These are phyloP conservation scores for Aulostomus chinensis DNA, from an alignment of 2,797 vertebrate genomes.

Conservation along the genomic window DNA sequence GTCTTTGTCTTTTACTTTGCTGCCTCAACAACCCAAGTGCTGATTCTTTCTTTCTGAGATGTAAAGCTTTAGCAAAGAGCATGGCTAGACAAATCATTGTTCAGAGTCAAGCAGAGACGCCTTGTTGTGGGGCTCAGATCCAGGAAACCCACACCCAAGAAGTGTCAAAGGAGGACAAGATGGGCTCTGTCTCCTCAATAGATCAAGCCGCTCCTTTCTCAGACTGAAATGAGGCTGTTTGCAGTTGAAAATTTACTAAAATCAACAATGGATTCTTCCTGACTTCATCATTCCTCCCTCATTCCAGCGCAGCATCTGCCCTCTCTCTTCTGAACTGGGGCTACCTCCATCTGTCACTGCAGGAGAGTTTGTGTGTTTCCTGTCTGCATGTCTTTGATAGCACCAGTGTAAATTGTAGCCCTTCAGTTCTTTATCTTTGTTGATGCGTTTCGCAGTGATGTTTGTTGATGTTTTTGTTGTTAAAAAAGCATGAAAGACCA, in stretches of 20 bases:
- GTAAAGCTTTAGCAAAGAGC: conserved; percentile 24
- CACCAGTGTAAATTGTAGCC: conserved; percentile 47
- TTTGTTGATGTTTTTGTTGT: conserved; percentile 56
- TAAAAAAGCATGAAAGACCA: conserved; percentile 40
- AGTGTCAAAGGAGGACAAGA: conserved; percentile 45
- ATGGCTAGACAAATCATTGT: conserved; percentile 51
- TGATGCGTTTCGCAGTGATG: conserved; percentile 28
- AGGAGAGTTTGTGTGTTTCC: conserved; percentile 54
- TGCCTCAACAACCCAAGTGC: conserved; percentile 9
- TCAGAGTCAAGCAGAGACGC: conserved; percentile 50
- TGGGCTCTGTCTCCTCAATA: conserved; percentile 35
- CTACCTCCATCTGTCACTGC: conserved; percentile 65
- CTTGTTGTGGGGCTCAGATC: conserved; percentile 62
- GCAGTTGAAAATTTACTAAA: conserved; percentile 50
- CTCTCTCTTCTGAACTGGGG: conserved; percentile 34
- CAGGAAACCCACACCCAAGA: conserved; percentile 58
- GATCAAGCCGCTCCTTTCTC: conserved; percentile 27
- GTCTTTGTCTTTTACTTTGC: not conserved
- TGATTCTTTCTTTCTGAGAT: conserved; percentile 4
- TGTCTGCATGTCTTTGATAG: conserved; percentile 65
- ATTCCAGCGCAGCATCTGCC: conserved; percentile 13
- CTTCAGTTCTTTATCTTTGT: conserved; percentile 63
- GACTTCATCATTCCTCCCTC: conserved; percentile 46
- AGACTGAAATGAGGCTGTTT: conserved; percentile 20
- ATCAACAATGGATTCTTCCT: conserved; percentile 36